Evolutionary conservation across 2,113 vertebrate genomes (phyloP).

Genomic region (Cochlearius cochlearius): DNA sequence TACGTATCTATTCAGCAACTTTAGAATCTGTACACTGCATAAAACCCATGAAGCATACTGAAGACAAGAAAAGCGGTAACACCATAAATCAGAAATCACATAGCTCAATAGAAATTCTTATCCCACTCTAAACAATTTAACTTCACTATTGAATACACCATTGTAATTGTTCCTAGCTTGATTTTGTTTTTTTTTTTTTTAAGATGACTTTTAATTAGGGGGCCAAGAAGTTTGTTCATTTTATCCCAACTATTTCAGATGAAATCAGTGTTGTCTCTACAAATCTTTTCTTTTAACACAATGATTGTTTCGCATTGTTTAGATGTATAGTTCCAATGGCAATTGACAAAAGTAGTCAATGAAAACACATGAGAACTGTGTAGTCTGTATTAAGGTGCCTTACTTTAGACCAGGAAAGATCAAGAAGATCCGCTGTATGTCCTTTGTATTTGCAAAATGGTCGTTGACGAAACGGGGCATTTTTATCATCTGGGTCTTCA

Average conservation of each 20-base stretch:
- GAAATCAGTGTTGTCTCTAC: background rate
- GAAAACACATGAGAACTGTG: background rate
- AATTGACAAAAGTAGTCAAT: background rate
- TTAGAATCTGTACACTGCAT: background rate
- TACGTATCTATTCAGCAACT: background rate
- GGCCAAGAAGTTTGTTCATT: background rate
- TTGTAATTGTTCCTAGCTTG: background rate
- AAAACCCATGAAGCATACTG: background rate
- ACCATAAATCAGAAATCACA: background rate
- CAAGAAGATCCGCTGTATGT: conserved; percentile 95
- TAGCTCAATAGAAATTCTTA: background rate
- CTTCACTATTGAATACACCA: background rate
- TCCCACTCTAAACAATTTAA: background rate
- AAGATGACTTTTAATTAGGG: background rate
- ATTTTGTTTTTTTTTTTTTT: background rate
- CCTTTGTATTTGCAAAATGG: conserved; percentile 99
- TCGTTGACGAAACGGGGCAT: conserved; percentile 89
- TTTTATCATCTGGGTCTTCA: conserved; percentile 94
- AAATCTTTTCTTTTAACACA: background rate
- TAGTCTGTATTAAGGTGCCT: background rate
- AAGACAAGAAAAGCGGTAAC: background rate
- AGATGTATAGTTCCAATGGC: background rate
- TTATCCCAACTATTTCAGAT: background rate
- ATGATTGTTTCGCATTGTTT: background rate
- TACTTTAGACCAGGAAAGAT: conserved; percentile 99